Percentiles rank a stretch among this genome's conserved stretches.
Evolutionary conservation across 2,888 invertebrate species (phyloP).

Genomic region (Bhutanitis thaidina): DNA sequence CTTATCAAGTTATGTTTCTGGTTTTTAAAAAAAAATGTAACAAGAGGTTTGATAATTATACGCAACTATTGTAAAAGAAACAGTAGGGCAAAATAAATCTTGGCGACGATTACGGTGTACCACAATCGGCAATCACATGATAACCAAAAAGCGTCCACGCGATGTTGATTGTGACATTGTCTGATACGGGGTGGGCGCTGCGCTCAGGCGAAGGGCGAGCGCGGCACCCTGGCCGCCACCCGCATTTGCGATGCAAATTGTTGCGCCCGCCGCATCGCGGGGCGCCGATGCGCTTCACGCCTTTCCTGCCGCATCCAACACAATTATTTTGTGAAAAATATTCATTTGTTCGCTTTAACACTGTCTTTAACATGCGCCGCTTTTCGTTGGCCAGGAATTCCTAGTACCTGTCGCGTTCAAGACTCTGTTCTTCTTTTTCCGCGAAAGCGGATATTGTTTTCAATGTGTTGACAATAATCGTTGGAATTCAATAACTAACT

Average conservation of each 20-base stretch:
- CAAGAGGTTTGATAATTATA: no score
- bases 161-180: conserved; percentile 79
- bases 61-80: neutral
- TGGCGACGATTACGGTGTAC: conserved; percentile 52
- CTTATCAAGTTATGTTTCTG: neutral
- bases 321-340: conserved; percentile 73
- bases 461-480: conserved; percentile 48
- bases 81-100: conserved; percentile 29
- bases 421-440: conserved; percentile 36
- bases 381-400: conserved; percentile 23
- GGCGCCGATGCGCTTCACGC: conserved; percentile 38
- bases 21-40: neutral
- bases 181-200: conserved; percentile 52
- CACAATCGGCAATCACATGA: conserved; percentile 74
- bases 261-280: conserved; percentile 47
- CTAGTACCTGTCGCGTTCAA: neutral
- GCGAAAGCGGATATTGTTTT: conserved; percentile 48
- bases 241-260: conserved; percentile 57
- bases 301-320: conserved; percentile 65
- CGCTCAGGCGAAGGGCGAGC: conserved; percentile 43
- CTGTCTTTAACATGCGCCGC: conserved; percentile 52
- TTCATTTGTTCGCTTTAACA: conserved; percentile 65
- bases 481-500: conserved; percentile 68
- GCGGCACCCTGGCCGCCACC: conserved; percentile 57
- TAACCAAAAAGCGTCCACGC: conserved; percentile 75